Evolutionary conservation across 2,113 vertebrate genomes (phyloP).

Genomic region (Pardalotus punctatus): DNA sequence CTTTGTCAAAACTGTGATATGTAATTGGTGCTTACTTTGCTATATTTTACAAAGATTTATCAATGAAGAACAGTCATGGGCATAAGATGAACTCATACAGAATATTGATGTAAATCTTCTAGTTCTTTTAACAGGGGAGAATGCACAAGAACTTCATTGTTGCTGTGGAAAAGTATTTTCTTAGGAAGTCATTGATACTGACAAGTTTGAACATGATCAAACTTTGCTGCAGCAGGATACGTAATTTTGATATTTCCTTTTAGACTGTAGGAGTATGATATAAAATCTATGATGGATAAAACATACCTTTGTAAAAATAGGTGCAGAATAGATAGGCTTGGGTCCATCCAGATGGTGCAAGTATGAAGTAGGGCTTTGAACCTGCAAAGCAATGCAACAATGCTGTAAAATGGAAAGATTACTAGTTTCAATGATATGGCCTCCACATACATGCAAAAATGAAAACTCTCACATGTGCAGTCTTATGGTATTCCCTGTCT

Average conservation of each 20-base stretch:
- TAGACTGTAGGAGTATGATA: neutral
- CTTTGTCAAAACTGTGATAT: neutral
- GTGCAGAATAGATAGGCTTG: slow-evolving; percentile 68
- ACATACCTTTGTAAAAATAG: slow-evolving; percentile 89
- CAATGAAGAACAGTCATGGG: neutral
- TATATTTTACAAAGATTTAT: neutral
- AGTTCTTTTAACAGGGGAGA: neutral
- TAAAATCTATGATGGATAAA: slow-evolving; percentile 8
- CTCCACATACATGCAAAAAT: neutral
- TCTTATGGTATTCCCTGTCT: neutral
- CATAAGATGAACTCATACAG: neutral
- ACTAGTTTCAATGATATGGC: neutral
- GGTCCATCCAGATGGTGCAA: slow-evolving; percentile 75
- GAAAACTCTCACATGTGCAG: neutral
- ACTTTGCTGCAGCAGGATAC: neutral
- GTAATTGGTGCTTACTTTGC: neutral
- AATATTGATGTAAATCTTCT: neutral
- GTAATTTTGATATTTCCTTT: neutral
- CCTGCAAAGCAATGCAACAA: slow-evolving; percentile 69
- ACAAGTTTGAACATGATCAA: neutral
- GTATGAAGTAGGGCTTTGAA: slow-evolving; percentile 85
- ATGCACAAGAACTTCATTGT: neutral
- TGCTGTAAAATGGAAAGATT: neutral
- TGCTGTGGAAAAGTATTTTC: neutral
- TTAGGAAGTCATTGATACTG: neutral